phyloP scores from a whole-genome alignment of 2,113 vertebrate genomes.

The Orientallactaga bullata region DNA sequence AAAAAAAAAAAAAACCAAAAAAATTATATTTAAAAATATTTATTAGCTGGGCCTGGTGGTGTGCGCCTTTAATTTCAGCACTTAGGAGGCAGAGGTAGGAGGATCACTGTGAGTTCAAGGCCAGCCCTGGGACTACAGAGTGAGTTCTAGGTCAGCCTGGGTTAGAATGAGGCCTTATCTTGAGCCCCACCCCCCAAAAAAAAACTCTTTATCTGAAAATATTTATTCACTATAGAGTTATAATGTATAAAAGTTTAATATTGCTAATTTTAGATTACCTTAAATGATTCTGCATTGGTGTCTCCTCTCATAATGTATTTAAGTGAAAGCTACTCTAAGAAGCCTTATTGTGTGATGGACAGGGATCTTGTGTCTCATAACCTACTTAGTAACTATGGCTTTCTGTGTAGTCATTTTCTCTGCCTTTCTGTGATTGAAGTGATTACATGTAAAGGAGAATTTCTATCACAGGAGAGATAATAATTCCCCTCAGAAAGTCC shows the following conservation, averaged over 20 bases:
- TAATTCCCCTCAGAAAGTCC: background rate
- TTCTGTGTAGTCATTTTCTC: background rate
- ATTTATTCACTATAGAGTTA: background rate
- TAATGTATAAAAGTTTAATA: background rate
- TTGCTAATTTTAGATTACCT: conserved; percentile 30
- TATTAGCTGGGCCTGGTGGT: no score
- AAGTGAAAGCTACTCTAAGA: conserved; percentile 23
- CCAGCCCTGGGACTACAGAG: no score
- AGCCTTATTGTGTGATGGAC: background rate
- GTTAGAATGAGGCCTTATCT: no score
- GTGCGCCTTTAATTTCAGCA: no score
- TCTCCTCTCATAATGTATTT: conserved; percentile 15
- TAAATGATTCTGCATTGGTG: background rate
- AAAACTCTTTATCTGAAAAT: background rate
- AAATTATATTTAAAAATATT: no score
- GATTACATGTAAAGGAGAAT: conserved; percentile 32
- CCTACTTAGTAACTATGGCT: background rate
- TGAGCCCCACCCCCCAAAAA: no score
- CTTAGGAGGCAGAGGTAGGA: no score
- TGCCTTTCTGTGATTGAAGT: background rate
- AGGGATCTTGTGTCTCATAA: background rate
- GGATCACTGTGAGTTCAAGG: no score
- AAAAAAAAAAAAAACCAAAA: no score
- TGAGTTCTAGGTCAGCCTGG: no score
- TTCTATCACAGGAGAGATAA: conserved; percentile 14